These are phyloP conservation scores for Alviniconcha marisindica DNA, from an alignment of 1,140 invertebrate genomes.

Conservation along the genomic window DNA sequence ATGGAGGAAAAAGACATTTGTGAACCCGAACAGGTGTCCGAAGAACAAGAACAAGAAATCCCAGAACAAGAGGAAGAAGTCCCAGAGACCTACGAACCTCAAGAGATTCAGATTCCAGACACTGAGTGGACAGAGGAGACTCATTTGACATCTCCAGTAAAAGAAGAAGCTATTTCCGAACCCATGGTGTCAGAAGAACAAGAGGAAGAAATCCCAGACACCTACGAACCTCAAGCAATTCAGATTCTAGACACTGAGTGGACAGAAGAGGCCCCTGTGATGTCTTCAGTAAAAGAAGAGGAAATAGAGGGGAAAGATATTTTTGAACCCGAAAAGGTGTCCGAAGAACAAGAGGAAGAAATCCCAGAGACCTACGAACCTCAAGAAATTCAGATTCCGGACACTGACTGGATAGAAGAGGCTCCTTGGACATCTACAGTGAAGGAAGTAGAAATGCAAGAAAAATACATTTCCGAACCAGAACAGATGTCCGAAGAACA, in stretches of 20 bases:
- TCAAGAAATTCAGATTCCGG: neutral
- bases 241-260: neutral
- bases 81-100: neutral
- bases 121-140: neutral
- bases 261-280: neutral
- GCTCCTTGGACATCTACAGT: neutral
- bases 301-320: neutral
- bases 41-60: conserved; percentile 11
- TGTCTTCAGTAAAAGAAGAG: neutral
- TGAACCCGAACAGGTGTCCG: too few relatives aligned
- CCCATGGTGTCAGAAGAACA: too few relatives aligned
- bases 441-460: neutral
- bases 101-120: neutral
- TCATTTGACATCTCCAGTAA: neutral
- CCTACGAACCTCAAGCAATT: conserved; percentile 8
- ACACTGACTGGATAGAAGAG: neutral
- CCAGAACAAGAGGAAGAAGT: neutral
- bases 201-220: neutral
- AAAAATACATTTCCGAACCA: neutral
- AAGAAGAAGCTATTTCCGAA: too few relatives aligned
- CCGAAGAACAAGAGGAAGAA: neutral
- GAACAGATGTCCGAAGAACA: neutral
- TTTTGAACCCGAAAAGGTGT: neutral
- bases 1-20: neutral
- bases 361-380: neutral